Evolutionary conservation across 2,797 vertebrate species (phyloP), one percentile per base, ranked within the genome.

Genomic region (Cossypha polioptera): DNA sequence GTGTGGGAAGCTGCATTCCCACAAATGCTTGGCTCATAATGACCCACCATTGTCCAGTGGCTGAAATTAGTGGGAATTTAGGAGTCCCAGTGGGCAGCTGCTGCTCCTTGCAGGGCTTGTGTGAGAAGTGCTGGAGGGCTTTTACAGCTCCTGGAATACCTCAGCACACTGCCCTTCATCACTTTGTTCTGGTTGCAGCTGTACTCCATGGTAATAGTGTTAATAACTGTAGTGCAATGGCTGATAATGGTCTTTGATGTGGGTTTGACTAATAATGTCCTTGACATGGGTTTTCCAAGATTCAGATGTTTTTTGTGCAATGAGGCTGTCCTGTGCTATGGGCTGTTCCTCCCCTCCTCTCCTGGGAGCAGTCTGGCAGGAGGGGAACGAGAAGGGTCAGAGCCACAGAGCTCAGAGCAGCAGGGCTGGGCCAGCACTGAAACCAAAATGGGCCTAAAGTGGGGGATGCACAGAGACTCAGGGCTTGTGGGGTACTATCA

Each of bases 171-270:
- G 33, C 19, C 50, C 40, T 63, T 29, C 65, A 42, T 50, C 54
- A 13, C 17, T 58, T 54, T 4, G 0, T 59, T 40, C 36, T 55
- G 86, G 10, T 38, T 18, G 31, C 48, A 68, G 59, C 35, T 72
- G 12, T 25, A 36, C 31, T n/a, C 28, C 0, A 0, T 31, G 43
- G 21, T 43, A 62, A 43, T 35, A 10, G 45, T 7, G 4, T 31
- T 58, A 45, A 54, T 38, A 35, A 54, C 3, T 14, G 25, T 5
- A 62, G 20, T 29, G 21, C 22, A 50, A n/a, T 9, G 29, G 33
- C 20, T 71, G n/a, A 29, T 19, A 24, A 73, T 14, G 11, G 35
- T n/a, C 22, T 22, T 40, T 43, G 43, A 18, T 7, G 10, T 38
- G 38, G 20, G 7, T 72, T 87, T 42, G 40, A 25, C 15, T 63